Evolutionary conservation across 2,888 invertebrate species (phyloP).

Genomic region (Emmelina monodactyla): DNA sequence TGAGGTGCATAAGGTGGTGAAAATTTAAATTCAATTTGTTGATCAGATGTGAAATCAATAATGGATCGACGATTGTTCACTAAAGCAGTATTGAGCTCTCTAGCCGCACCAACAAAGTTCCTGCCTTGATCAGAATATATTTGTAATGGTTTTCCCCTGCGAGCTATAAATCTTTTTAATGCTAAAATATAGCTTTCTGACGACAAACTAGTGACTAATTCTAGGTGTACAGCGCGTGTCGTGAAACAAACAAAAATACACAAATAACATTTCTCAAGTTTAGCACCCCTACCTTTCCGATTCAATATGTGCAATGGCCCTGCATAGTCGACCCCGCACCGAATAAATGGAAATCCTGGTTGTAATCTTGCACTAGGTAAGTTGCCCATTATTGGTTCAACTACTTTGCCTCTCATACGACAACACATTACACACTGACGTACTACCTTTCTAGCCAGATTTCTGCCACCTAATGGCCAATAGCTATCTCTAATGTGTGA

Average conservation of each 20-base stretch:
- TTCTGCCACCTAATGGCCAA: too few species aligned
- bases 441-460: too few species aligned
- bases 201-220: constrained; percentile 11
- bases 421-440: too few species aligned
- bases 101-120: constrained; percentile 15
- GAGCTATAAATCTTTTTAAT: constrained; percentile 13
- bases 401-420: too few species aligned
- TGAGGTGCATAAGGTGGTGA: constrained; percentile 5
- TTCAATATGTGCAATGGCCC: constrained; percentile 2
- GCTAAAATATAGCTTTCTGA: constrained; percentile 13
- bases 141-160: constrained; percentile 13
- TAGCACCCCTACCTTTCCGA: constrained; percentile 1
- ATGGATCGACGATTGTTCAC: background rate
- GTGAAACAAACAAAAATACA: constrained; percentile 13
- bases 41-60: background rate
- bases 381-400: too few species aligned
- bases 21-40: constrained; percentile 4
- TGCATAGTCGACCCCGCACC: constrained; percentile 4
- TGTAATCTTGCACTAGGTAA: too few species aligned
- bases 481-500: too few species aligned
- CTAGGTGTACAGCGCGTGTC: constrained; percentile 13
- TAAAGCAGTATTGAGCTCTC: constrained; percentile 7
- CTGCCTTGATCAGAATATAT: constrained; percentile 16
- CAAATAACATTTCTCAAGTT: constrained; percentile 4
- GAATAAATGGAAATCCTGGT: too few species aligned